Evolutionary conservation across 2,888 invertebrate genomes (phyloP), one percentile per base, ranked within the genome.

Genomic region (Hyposoter dolosus): DNA sequence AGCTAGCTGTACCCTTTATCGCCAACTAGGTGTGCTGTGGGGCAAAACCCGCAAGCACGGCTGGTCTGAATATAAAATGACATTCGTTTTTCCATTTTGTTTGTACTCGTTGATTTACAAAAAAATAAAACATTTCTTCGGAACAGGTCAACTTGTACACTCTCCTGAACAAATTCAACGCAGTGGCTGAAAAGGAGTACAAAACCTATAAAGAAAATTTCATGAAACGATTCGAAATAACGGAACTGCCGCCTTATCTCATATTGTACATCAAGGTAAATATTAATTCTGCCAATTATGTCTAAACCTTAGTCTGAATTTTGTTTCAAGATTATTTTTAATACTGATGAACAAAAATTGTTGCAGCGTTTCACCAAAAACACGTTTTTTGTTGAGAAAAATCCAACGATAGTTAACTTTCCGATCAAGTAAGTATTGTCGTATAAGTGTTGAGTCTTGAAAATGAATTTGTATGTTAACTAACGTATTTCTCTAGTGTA

Each of bases 181-280:
- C 99, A 0, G 96, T 97, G 88, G 95, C 96, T 5, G 99, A 99
- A 91, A 99, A 99, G 94, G 99, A 99, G 93, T 99, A 99, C 94
- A 99, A 99, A 95, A 99, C 99, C 0, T 99, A 99, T 94, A 99
- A 99, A 93, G 99, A 99, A 94, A 99, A 99, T 92, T 98, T 98
- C 92, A 95, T 99, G 95, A 99, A 99, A 94, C 95, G 99, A 89
- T 99, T 99, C 94, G 98, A 99, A 95, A 97, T 99, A 78, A 98
- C 98, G 0, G 96, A 97, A 90, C 95, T 99, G 87, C 99, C 99
- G 7, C 98, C 98, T 0, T 99, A 98, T 94, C 96, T 99, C 80
- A 99, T 99, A 91, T 95, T 99, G 79, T 99, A 99, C 91, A 98
- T 99, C 88, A 99, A 99, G 95, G 96, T 95, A 86, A 88, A 74